Percentiles rank a stretch among this genome's conserved stretches.
Conservation (phyloP, 2,797 vertebrate genomes). For the Cirrhinus molitorella region DNA sequence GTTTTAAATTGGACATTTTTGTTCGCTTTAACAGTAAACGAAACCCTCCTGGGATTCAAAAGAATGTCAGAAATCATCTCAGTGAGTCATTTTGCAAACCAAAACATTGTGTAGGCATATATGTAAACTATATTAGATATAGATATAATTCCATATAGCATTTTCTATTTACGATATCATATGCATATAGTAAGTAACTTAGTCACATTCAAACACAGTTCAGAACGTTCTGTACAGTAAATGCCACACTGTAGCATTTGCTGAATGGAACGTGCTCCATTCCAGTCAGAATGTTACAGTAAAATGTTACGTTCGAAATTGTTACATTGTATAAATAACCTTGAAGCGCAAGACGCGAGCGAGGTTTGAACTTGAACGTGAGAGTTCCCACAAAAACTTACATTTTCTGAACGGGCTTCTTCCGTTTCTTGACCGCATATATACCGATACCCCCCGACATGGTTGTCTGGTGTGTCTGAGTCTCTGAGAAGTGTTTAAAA, state of each 20-base stretch:
- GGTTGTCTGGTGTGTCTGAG: slow-evolving; percentile 15
- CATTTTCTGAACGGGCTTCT: slow-evolving; percentile 85
- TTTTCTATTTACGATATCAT: background rate
- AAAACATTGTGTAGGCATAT: background rate
- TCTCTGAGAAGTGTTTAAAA: slow-evolving; percentile 27
- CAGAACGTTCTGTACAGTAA: background rate
- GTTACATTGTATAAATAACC: slow-evolving; percentile 14
- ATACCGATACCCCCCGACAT: slow-evolving; percentile 75
- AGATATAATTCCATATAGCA: background rate
- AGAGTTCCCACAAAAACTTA: slow-evolving; percentile 65
- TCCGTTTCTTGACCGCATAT: slow-evolving; percentile 82
- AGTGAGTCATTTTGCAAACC: background rate
- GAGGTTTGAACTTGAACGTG: slow-evolving; percentile 43
- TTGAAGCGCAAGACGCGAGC: slow-evolving; percentile 12
- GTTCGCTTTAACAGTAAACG: too few species aligned
- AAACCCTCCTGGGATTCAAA: background rate
- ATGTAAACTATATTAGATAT: background rate
- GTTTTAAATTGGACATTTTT: background rate
- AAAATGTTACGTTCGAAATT: background rate
- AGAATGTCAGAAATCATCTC: background rate
- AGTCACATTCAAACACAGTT: background rate
- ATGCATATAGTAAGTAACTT: background rate
- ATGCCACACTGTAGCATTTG: background rate
- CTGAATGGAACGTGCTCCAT: background rate
- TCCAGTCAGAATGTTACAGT: background rate